Base-by-base conservation (phyloP, 2,113 vertebrate genomes). In the Emydocephalus ijimae region DNA sequence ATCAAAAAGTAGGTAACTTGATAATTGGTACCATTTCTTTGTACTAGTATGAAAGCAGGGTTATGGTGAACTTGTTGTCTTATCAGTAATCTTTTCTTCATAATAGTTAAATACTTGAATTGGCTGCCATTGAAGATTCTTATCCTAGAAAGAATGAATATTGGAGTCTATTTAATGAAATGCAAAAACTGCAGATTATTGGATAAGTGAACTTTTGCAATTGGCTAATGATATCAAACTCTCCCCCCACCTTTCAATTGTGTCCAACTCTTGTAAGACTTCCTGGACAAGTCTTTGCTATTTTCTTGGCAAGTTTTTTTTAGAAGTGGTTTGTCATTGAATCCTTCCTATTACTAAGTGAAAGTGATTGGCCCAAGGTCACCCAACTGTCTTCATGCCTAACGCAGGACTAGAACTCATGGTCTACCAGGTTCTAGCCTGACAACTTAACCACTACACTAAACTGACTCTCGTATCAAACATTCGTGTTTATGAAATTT, bases 1-100 rank as follows among this genome's bases (percentile, higher is more conserved):
- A 98, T 98, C 57, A 98, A 97, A 90, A 99, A 96, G 99, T 99
- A 97, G 98, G 98, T 97, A 88, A 93, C 93, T 91, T 54, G 92
- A 5, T 54, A 21, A 91, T 61, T 39, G 92, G 1, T 90, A 59
- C 54, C 45, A 50, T 94, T 91, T 0, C 64, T 94, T n/a, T 59
- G 2, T 92, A 74, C 15, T 21, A 74, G 39, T 39, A 24, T 39
- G 20, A 1, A 52, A 87, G 21, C 14, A 43, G 3, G 9, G 34
- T 54, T 57, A 50, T 34, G 56, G 23, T 87, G 81, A 64, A 15
- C 57, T 55, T 86, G 6, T 48, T 90, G 11, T 85, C 7, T 64
- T 74, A 52, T 57, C 61, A 91, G 23, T 74, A 56, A 69, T 11
- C 12, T 74, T 93, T 91, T 39, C 7, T 2, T 93, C 43, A 56